Percentiles rank a stretch among this genome's conserved stretches.
Evolutionary conservation across 1,140 invertebrate species (phyloP).

Genomic region (Heterodera carotae): DNA sequence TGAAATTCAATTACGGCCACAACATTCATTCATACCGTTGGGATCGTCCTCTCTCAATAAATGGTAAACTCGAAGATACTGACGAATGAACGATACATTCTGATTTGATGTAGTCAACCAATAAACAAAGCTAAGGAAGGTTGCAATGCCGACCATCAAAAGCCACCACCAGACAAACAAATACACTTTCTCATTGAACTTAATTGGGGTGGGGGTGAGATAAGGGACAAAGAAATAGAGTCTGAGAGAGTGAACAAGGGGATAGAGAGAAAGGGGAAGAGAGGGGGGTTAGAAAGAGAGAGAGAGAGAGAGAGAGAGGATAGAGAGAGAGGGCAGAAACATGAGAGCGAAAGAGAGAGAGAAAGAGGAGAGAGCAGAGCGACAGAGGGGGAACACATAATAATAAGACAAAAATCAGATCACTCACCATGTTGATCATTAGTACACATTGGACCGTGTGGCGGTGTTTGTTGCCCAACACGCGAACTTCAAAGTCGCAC

Average conservation of each 20-base stretch:
- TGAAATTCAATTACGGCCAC: no score
- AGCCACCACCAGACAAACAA: conserved; percentile 65
- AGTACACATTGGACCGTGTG: conserved; percentile 66
- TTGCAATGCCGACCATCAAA: conserved; percentile 57
- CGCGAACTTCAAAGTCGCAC: conserved; percentile 66
- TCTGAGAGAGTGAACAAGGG: no score
- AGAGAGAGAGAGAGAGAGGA: no score
- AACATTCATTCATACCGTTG: no score
- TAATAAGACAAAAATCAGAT: conserved; percentile 14
- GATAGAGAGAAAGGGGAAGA: no score
- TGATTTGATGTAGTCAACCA: conserved; percentile 38
- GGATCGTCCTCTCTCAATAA: conserved; percentile 37
- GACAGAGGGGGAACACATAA: conserved; percentile 25
- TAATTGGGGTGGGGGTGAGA: no score
- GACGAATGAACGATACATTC: conserved; percentile 25
- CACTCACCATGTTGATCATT: conserved; percentile 66
- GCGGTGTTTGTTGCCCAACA: conserved; percentile 66
- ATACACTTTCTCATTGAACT: conserved; percentile 64
- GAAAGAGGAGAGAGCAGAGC: not conserved
- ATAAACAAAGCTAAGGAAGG: conserved; percentile 60
- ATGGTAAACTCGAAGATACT: conserved; percentile 38
- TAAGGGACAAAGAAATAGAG: no score
- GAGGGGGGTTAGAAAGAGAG: no score
- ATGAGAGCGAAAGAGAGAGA: no score
- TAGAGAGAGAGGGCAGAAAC: no score